Evolutionary conservation across 37 sponge, comb jelly and placozoan genomes (phyloP), one percentile per base, ranked within the genome.

Genomic region (Theonella swinhoei): DNA sequence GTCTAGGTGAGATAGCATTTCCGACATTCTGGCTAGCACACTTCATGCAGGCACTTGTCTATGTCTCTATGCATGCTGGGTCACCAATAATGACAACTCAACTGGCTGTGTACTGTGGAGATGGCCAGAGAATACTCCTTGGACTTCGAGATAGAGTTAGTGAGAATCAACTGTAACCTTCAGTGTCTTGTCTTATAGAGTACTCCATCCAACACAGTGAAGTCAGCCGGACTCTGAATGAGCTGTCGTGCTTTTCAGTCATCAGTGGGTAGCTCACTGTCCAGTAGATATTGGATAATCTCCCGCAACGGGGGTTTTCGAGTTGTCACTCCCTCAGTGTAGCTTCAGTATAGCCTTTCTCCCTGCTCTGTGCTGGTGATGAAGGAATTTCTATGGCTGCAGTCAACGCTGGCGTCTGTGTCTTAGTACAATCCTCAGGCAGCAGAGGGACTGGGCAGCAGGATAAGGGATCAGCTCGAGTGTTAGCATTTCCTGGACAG

Each of bases 401-500:
- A n/a, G n/a, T n/a, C n/a, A n/a, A n/a, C n/a, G n/a, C n/a, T n/a
- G n/a, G n/a, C n/a, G n/a, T n/a, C n/a, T n/a, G n/a, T n/a, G n/a
- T n/a, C n/a, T n/a, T n/a, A n/a, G n/a, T n/a, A n/a, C n/a, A n/a
- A n/a, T n/a, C n/a, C n/a, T n/a, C n/a, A n/a, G n/a, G n/a, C n/a
- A n/a, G n/a, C n/a, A n/a, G n/a, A n/a, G n/a, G n/a, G 14, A 70
- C 7, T 29, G 74, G 83, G 33, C 62, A 8, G 39, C 75, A 65
- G 22, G 75, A 83, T 2, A 73, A 29, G 2, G 64, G 65, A 74
- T 74, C 75, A 9, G 65, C 83, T 14, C 43, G n/a, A 8, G 9
- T 1, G 42, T 74, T 83, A 5, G n/a, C 39, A 41, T 68, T 60
- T 5, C 83, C 83, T 20, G 75, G 75, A 0, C 40, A 42, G 34